These are phyloP conservation scores for Halcyon malimbica DNA, from an alignment of 2,113 vertebrate genomes.

Conservation along the genomic window DNA sequence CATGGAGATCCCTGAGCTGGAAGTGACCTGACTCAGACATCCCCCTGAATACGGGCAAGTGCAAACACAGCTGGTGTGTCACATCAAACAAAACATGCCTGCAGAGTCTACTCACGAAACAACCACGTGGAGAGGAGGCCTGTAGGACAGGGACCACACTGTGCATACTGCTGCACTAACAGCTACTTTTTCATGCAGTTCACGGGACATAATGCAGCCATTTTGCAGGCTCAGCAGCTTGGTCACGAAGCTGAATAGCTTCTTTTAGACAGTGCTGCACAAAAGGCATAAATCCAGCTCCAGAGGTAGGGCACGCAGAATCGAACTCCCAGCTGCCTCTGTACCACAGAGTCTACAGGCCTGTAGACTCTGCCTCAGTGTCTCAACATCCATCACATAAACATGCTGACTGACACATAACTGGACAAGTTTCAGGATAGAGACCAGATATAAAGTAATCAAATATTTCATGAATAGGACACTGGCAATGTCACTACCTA, in stretches of 20 bases:
- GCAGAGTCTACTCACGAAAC: neutral
- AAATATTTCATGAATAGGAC: neutral
- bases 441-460: neutral
- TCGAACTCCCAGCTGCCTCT: neutral
- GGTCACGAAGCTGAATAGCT: neutral
- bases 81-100: neutral
- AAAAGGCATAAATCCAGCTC: neutral
- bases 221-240: neutral
- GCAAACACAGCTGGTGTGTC: neutral
- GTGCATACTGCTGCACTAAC: fast-evolving
- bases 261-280: neutral
- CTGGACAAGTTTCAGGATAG: neutral
- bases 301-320: neutral
- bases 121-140: fast-evolving
- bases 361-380: neutral
- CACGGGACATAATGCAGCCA: fast-evolving
- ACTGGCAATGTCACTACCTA: neutral
- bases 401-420: fast-evolving
- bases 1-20: neutral
- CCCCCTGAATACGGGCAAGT: neutral
- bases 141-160: neutral
- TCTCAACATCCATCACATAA: neutral
- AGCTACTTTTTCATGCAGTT: neutral
- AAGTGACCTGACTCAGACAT: neutral
- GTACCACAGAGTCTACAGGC: fast-evolving